phyloP scores from a whole-genome alignment of 2,888 invertebrate genomes.

The Coleophora deauratella region DNA sequence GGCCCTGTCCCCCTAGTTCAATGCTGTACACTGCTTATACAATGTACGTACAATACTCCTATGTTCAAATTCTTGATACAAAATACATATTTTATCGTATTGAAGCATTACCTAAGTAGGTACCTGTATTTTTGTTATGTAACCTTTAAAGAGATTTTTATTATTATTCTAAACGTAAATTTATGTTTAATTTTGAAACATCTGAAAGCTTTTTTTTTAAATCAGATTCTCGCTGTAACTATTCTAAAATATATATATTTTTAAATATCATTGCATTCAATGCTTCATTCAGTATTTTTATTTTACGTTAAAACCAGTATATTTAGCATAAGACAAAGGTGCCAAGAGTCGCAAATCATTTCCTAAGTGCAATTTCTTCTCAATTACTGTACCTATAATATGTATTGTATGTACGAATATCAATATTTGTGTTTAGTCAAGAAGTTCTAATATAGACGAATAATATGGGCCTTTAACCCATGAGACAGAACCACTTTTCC shows the following conservation, averaged over 20 bases:
- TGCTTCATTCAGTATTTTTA: not conserved
- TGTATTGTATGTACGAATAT: conserved; percentile 25
- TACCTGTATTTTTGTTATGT: too few species aligned
- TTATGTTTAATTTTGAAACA: too few species aligned
- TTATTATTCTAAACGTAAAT: too few species aligned
- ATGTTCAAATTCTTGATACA: conserved; percentile 62
- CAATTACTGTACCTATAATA: conserved; percentile 48
- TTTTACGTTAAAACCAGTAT: not conserved
- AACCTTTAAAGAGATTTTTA: too few species aligned
- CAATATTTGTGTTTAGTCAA: conserved; percentile 6
- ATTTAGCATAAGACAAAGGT: conserved; percentile 64
- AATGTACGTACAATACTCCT: conserved; percentile 53
- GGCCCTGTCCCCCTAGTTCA: conserved; percentile 33
- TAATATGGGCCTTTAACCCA: too few species aligned
- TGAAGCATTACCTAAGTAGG: conserved; percentile 9
- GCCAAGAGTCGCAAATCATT: conserved; percentile 61
- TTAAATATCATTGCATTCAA: too few species aligned
- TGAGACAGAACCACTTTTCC: too few species aligned
- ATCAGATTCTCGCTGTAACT: not conserved
- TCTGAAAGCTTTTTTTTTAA: not conserved
- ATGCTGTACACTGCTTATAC: conserved; percentile 66
- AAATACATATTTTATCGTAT: conserved; percentile 58
- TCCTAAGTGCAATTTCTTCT: conserved; percentile 65
- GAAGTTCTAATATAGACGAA: too few species aligned
- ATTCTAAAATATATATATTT: too few species aligned